Evolutionary conservation across 1,140 invertebrate species (phyloP), one percentile per base, ranked within the genome.

Genomic region (Caerostris darwini): DNA sequence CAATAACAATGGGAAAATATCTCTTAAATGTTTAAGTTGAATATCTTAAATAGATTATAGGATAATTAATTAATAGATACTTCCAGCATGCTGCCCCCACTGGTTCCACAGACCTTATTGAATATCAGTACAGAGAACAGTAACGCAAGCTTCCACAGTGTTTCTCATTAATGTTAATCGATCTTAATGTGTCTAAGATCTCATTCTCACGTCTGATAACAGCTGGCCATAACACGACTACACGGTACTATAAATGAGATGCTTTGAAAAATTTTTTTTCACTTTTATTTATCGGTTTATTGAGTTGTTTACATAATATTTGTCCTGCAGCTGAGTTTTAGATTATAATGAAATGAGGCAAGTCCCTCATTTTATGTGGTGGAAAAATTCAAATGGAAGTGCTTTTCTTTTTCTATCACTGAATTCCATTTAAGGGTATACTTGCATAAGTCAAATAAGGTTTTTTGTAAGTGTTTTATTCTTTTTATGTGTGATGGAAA

Each of bases 281-380:
- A 61, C 7, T 59, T 58, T 64, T 87, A 87, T 57, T 87, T 87
- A 87, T 87, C 58, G 85, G 85, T 34, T 87, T 87, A 87, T 87
- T 87, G 85, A 87, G 34, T 64, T 64, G 58, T 87, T 87, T 87
- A 87, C 85, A 87, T 64, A 59, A 61, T 50, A 64, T 87, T 14
- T 10, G 19, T 61, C 85, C 56, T 53, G 7, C 85, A 17, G 85
- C 7, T 87, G 10, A 14, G 85, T 3, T 14, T n/a, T 19, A 53
- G 69, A 14, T 50, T 77, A 77, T 77, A 12, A 34, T 34, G 34
- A 50, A 5, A 17, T n/a, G 14, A n/a, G 7, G 61, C 17, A n/a
- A 17, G 14, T 67, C 19, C 50, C 50, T 77, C 34, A 0, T 0
- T 77, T 2, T 50, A 50, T 53, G 10, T 3, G 7, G 1, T 77